A percentile compares a stretch with the other conserved stretches of the same genome.
Conservation (phyloP, 2,113 vertebrate species). For the Nerophis ophidion region DNA sequence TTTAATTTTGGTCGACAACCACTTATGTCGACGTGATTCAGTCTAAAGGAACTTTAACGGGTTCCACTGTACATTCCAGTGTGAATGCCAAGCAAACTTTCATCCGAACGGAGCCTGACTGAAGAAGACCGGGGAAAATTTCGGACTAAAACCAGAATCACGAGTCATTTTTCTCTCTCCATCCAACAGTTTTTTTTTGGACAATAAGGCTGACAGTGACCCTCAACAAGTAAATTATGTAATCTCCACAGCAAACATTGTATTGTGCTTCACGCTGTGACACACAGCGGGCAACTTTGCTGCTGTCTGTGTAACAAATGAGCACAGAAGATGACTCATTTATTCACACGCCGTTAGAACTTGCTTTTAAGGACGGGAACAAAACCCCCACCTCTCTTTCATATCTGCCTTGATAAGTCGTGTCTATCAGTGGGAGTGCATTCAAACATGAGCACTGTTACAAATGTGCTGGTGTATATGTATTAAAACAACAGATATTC, state of each 20-base stretch:
- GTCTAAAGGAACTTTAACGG: too few relatives aligned
- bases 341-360: background rate
- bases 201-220: too few relatives aligned
- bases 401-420: background rate
- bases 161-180: too few relatives aligned
- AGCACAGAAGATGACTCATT: constrained; percentile 10
- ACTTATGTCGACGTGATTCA: too few relatives aligned
- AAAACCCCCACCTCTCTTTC: background rate
- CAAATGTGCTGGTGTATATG: background rate
- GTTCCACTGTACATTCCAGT: too few relatives aligned
- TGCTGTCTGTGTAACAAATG: constrained; percentile 3
- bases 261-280: background rate
- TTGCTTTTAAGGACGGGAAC: background rate
- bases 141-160: too few relatives aligned
- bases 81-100: too few relatives aligned
- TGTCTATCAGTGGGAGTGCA: background rate
- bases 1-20: too few relatives aligned
- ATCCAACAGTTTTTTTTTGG: too few relatives aligned
- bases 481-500: background rate
- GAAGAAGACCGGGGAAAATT: too few relatives aligned
- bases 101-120: too few relatives aligned
- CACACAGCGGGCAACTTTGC: background rate
- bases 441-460: background rate
- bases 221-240: too few relatives aligned
- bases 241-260: constrained; percentile 3